Evolutionary conservation across 1,140 invertebrate genomes (phyloP).

Genomic region (Heliothis subflexa): DNA sequence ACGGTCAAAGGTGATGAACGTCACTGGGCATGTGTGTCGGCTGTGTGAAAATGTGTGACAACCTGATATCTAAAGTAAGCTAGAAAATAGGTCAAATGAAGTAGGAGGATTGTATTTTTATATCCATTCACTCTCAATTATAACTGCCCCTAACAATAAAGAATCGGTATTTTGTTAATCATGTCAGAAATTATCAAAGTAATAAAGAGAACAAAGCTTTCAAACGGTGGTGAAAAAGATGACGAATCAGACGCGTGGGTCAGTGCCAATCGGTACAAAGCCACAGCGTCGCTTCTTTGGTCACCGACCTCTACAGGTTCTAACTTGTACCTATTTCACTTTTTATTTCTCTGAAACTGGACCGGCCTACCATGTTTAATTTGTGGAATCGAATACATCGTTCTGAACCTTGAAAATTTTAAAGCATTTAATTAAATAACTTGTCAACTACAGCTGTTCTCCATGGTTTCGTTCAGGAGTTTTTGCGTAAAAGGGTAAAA

Average conservation of each 20-base stretch:
- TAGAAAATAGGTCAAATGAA: constrained; percentile 17
- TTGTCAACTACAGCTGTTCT: no score
- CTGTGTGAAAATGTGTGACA: constrained; percentile 49
- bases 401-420: not conserved
- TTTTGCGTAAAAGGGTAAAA: no score
- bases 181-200: constrained; percentile 45
- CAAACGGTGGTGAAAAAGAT: constrained; percentile 66
- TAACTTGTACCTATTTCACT: constrained; percentile 84
- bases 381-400: not conserved
- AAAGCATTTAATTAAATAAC: no score
- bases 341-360: constrained; percentile 63
- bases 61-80: not conserved
- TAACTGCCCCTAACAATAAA: no score
- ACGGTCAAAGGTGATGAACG: constrained; percentile 56
- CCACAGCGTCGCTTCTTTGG: constrained; percentile 65
- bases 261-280: constrained; percentile 70
- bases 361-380: not conserved
- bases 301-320: constrained; percentile 82
- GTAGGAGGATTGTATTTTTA: not conserved
- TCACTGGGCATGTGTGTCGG: constrained; percentile 45
- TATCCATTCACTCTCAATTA: no score
- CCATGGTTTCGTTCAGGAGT: no score
- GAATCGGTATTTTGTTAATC: not conserved
- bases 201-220: constrained; percentile 34
- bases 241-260: constrained; percentile 74